Percentiles rank a stretch among this genome's conserved stretches.
Evolutionary conservation across 2,888 invertebrate genomes (phyloP).

Genomic region (Uloborus plumipes): DNA sequence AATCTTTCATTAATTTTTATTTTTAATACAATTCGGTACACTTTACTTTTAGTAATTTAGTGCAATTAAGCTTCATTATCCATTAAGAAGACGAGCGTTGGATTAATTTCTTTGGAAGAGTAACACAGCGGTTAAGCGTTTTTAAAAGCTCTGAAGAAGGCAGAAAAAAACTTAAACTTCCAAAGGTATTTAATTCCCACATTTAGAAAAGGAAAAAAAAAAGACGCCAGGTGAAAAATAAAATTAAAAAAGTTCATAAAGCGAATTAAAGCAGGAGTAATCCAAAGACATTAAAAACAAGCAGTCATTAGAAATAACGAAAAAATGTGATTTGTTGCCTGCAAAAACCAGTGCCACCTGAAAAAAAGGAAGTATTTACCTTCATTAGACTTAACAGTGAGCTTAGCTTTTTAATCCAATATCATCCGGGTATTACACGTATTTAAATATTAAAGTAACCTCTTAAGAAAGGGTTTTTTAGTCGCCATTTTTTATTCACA

Average conservation of each 20-base stretch:
- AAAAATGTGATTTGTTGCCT: slow-evolving; percentile 59
- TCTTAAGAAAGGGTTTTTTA: slow-evolving; percentile 40
- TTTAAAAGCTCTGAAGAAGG: slow-evolving; percentile 45
- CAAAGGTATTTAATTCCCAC: slow-evolving; percentile 53
- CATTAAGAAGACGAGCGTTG: slow-evolving; percentile 35
- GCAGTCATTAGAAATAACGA: slow-evolving; percentile 53
- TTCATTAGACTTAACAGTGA: slow-evolving; percentile 58
- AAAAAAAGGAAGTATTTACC: slow-evolving; percentile 47
- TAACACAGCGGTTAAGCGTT: slow-evolving; percentile 60
- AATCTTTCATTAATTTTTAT: slow-evolving; percentile 34
- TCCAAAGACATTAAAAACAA: slow-evolving; percentile 60
- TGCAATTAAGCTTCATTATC: slow-evolving; percentile 62
- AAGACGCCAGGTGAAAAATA: slow-evolving; percentile 3
- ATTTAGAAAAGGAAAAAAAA: slow-evolving; percentile 5
- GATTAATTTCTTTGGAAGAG: slow-evolving; percentile 57
- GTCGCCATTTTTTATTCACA: background rate
- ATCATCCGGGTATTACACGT: slow-evolving; percentile 61
- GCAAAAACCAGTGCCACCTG: slow-evolving; percentile 27
- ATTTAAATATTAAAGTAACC: slow-evolving; percentile 64
- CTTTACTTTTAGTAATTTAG: slow-evolving; percentile 57
- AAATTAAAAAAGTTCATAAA: slow-evolving; percentile 24
- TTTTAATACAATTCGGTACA: slow-evolving; percentile 28
- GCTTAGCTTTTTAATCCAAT: slow-evolving; percentile 63
- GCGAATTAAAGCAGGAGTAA: slow-evolving; percentile 59
- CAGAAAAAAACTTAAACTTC: slow-evolving; percentile 40